Conservation (phyloP, 2,113 vertebrate genomes). For the Chlorodrepanis virens region DNA sequence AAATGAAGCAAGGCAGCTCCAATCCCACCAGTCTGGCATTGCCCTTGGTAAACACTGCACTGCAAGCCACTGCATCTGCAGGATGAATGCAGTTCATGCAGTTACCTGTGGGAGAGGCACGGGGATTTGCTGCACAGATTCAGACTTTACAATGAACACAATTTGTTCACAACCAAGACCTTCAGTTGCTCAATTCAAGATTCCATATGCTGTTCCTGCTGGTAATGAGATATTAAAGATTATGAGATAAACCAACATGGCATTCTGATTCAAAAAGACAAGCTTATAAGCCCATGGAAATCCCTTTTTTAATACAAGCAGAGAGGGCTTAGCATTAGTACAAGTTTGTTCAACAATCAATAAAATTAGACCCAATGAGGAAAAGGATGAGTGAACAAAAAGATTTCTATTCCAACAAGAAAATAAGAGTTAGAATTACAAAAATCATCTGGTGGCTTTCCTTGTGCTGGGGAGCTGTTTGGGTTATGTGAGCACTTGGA, state of each 20-base stretch:
- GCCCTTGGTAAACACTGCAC: neutral
- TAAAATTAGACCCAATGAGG: neutral
- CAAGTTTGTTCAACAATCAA: neutral
- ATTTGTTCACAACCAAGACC: neutral
- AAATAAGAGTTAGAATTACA: neutral
- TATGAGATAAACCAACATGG: slow-evolving; percentile 13
- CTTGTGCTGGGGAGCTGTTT: neutral
- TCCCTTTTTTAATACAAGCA: slow-evolving; percentile 16
- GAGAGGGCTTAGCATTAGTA: neutral
- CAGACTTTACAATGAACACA: slow-evolving; percentile 1
- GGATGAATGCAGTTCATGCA: neutral
- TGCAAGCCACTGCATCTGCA: neutral
- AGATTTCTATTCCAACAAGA: neutral
- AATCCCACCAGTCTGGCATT: neutral
- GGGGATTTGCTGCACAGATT: neutral
- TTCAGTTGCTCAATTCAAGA: neutral
- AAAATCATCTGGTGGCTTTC: neutral
- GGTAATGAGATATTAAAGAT: slow-evolving; percentile 56
- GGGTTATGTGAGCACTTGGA: neutral
- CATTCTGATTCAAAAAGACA: slow-evolving; percentile 1
- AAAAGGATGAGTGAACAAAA: neutral
- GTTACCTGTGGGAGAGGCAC: neutral
- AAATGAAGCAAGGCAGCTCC: neutral
- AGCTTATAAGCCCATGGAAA: neutral
- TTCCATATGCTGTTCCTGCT: slow-evolving; percentile 12